A percentile compares a stretch with the other conserved stretches of the same genome.
These are phyloP conservation scores for Ceryle rudis DNA, from an alignment of 2,797 vertebrate genomes.

Conservation along the genomic window DNA sequence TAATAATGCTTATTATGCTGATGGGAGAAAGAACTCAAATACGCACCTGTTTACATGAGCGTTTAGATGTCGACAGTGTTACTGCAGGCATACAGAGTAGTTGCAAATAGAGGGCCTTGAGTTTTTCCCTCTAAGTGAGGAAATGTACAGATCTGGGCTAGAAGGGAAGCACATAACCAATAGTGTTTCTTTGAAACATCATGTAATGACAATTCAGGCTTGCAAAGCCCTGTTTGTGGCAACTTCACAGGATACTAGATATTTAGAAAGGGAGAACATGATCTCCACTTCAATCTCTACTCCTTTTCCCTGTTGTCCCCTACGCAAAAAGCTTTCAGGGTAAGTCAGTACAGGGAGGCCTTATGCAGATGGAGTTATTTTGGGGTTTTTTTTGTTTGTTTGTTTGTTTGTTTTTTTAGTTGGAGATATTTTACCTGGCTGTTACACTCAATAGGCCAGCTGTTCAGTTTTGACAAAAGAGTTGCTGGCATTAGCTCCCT, in stretches of 20 bases:
- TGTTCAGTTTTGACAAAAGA: neutral
- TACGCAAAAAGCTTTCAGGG: neutral
- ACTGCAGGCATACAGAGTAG: neutral
- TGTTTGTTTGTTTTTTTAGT: neutral
- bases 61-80: constrained; percentile 7
- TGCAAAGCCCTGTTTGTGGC: neutral
- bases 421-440: neutral
- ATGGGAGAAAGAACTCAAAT: constrained; percentile 15
- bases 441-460: neutral
- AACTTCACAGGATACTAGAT: neutral
- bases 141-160: neutral
- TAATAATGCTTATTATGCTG: constrained; percentile 12
- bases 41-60: neutral
- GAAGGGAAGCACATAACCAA: neutral
- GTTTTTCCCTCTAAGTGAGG: neutral
- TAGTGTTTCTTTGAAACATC: neutral
- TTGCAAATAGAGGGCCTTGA: neutral
- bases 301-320: neutral
- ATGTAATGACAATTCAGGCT: neutral
- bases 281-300: neutral
- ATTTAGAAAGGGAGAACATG: neutral
- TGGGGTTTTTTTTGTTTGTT: too few relatives aligned
- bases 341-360: neutral
- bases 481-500: neutral
- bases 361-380: neutral